These are phyloP conservation scores for Acromyrmex charruanus DNA, from an alignment of 1,140 invertebrate species.

Conservation along the genomic window DNA sequence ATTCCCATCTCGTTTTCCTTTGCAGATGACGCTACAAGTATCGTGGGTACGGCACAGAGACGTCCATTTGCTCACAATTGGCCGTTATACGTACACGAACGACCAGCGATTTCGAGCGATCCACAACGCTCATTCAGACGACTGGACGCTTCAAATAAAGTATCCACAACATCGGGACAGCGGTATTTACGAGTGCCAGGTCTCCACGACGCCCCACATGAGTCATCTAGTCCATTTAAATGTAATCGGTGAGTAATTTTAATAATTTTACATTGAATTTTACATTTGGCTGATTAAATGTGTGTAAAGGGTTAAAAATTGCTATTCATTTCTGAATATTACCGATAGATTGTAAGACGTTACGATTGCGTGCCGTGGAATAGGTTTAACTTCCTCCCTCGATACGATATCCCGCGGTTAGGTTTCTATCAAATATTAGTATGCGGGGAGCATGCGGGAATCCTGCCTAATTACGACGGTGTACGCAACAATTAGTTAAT, in stretches of 20 bases:
- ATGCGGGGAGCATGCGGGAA: conserved; percentile 36
- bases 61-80: conserved; percentile 95
- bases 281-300: too few species aligned
- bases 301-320: not conserved
- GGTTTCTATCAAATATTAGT: conserved; percentile 67
- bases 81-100: conserved; percentile 95
- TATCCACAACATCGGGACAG: conserved; percentile 94
- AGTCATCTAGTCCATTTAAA: conserved; percentile 95
- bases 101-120: conserved; percentile 95
- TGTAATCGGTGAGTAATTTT: conserved; percentile 92
- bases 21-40: conserved; percentile 93
- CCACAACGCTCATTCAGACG: conserved; percentile 93
- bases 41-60: conserved; percentile 96
- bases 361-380: not conserved
- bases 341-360: not conserved
- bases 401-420: conserved; percentile 10
- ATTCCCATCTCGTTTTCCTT: conserved; percentile 68
- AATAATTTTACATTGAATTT: not conserved
- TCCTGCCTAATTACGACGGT: conserved; percentile 66
- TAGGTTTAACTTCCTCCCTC: not conserved
- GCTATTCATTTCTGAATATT: not conserved
- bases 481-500: conserved; percentile 77
- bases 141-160: conserved; percentile 96
- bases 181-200: conserved; percentile 96
- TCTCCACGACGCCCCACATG: conserved; percentile 95